Evolutionary conservation across 2,797 vertebrate species (phyloP), one percentile per base, ranked within the genome.

Genomic region (Mycteria americana): DNA sequence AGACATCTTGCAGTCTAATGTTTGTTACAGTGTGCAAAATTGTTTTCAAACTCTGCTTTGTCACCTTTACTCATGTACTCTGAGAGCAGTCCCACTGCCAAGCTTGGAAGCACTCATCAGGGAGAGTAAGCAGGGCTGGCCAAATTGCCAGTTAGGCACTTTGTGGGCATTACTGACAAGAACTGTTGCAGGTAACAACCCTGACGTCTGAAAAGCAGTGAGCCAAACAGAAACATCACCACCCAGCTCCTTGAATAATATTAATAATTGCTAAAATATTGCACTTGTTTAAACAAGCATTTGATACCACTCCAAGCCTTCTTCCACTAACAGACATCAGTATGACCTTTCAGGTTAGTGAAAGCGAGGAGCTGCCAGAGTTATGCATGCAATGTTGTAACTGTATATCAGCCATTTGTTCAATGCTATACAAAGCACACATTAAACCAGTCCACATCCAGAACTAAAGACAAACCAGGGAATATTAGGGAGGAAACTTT

Each of bases 1-100:
- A 60, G 51, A 50, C 21, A 60, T 10, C 31, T n/a, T 41, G 17
- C n/a, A 63, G 28, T 13, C 35, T 22, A 17, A 4, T 2, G 18
- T 5, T 57, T 35, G 8, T n/a, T 68, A 30, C 1, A 1, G 31
- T 2, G 13, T 11, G 22, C 0, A 0, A 54, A 11, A 11, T 0
- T 17, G 18, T 33, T 85, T 76, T 50, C 57, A 53, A 70, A 19
- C 56, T 28, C 60, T 33, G 23, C 69, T 93, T 23, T n/a, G 70
- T 35, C 83, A 74, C 39, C 56, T 67, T 89, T 54, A 60, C 48
- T 77, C 51, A 45, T 0, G 3, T 3, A 24, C 43, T 51, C 28
- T 4, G 6, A 7, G 30, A 59, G 25, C 7, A 68, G 77, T 10
- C 11, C 35, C 15, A 10, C 3, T 0, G 1, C 28, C 0, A 0